Conservation (phyloP, 2,113 vertebrate species). For the Cottus gobio region DNA sequence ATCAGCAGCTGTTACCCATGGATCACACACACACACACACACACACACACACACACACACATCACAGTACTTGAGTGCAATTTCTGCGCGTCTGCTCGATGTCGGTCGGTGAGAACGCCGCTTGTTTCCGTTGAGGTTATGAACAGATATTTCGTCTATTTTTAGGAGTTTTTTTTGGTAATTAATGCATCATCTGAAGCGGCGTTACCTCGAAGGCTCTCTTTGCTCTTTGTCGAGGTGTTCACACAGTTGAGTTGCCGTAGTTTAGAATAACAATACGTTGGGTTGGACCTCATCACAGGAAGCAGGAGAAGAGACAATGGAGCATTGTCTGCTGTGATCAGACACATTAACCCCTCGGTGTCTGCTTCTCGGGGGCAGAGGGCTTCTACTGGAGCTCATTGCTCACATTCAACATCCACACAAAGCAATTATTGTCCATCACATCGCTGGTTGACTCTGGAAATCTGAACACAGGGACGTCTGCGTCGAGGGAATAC, state of each 20-base stretch:
- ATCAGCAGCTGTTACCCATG: slow-evolving; percentile 75
- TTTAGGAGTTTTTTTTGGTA: neutral
- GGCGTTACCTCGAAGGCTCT: neutral
- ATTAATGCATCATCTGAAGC: neutral
- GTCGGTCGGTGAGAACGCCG: no score
- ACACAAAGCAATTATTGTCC: neutral
- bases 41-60: neutral
- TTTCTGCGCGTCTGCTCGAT: neutral
- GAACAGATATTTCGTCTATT: neutral
- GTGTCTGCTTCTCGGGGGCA: neutral
- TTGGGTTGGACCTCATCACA: slow-evolving; percentile 10
- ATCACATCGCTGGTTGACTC: neutral
- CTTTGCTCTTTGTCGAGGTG: neutral
- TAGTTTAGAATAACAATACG: slow-evolving; percentile 3
- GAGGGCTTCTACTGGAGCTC: no score
- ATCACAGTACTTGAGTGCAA: neutral
- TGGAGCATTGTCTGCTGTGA: no score
- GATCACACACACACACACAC: neutral
- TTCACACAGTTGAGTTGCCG: neutral
- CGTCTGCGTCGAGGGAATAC: no score
- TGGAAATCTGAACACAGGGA: neutral
- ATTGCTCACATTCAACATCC: neutral
- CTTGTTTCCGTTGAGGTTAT: neutral
- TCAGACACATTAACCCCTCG: neutral
- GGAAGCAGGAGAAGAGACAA: neutral